Evolutionary conservation across 2,888 invertebrate species (phyloP), one percentile per base, ranked within the genome.

Genomic region (Xiphydria camelus): DNA sequence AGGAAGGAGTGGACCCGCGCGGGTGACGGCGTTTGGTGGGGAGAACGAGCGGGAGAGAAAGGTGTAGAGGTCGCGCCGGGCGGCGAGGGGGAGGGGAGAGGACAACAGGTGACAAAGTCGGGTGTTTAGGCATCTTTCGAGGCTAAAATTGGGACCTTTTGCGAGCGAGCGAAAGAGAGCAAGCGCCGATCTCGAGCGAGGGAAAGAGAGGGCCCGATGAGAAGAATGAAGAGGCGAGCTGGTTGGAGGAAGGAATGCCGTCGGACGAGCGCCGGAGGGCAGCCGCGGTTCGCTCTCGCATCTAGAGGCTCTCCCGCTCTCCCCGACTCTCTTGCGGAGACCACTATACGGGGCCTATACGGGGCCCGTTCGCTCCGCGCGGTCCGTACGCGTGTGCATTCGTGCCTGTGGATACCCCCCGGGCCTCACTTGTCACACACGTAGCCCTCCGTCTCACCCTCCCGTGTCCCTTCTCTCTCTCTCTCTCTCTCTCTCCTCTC

Each of bases 241-340:
- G 61, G 55, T 56, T 58, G 60, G 57, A 64, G 62, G 66, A 67
- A 72, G 73, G 75, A 75, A 74, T 75, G 74, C 74, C 73, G 74
- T 74, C 72, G 73, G 70, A 73, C 75, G 71, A 75, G 74, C 75
- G 71, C 74, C 68, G 60, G 64, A 65, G 69, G 73, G 70, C 67
- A 70, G 62, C 55, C 59, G 56, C 51, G 55, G 59, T 62, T 61
- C 54, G 45, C 47, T 51, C n/a, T n/a, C 46, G 40, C 34, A 6
- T 34, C 34, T 19, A 34, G 34, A 34, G 38, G 44, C 61, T 59
- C 56, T 57, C 46, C 23, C 54, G 55, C 57, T 52, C 58, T 55
- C 59, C 57, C 53, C 53, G 53, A 59, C 58, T 49, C 45, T 37
- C 41, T 26, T 25, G 32, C 42, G 41, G 36, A 48, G 40, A 40